Evolutionary conservation across 2,888 invertebrate species (phyloP), one percentile per base, ranked within the genome.

Genomic region (Athalia circularis): DNA sequence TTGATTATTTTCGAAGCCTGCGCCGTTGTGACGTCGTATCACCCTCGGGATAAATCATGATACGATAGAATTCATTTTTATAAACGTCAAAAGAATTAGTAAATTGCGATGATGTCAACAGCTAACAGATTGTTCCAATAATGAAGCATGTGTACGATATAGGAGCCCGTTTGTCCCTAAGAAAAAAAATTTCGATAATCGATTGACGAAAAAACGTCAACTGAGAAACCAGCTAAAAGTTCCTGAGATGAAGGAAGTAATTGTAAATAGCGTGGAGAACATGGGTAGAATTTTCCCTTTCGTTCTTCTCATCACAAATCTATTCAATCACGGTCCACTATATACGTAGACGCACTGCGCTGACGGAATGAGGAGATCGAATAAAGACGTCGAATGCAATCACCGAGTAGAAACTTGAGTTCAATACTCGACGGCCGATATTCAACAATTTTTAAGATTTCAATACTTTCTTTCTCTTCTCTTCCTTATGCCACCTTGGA

Each of bases 331-430:
- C 62, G 48, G 11, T 29, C 29, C 0, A 29, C 29, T 29, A 29
- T 29, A 29, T 29, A 29, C 29, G 2, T 29, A 29, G 64, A 29
- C 29, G 29, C 29, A 29, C 29, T 29, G 29, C 75, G 45, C 11
- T 47, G 7, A 9, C 7, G 75, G 43, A 11, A 43, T 29, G 62
- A 50, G 75, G 50, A 75, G 62, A 75, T 75, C 75, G 64, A 75
- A 75, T 75, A 50, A 75, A 75, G 62, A 62, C 50, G 75, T 75
- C 50, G 61, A 59, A 72, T 59, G 75, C 13, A 75, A 62, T 75
- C 75, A 75, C 75, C 75, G 7, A 75, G 75, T 75, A 75, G 75
- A 75, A 75, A 64, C 75, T 75, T 52, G 75, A 75, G 75, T 75
- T 75, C 75, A 62, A 75, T 75, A 75, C 75, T 75, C 75, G 62